A percentile compares a stretch with the other conserved stretches of the same genome.
These are phyloP conservation scores for Aleiodes sp. DNA, from an alignment of 1,140 invertebrate species.

Conservation along the genomic window DNA sequence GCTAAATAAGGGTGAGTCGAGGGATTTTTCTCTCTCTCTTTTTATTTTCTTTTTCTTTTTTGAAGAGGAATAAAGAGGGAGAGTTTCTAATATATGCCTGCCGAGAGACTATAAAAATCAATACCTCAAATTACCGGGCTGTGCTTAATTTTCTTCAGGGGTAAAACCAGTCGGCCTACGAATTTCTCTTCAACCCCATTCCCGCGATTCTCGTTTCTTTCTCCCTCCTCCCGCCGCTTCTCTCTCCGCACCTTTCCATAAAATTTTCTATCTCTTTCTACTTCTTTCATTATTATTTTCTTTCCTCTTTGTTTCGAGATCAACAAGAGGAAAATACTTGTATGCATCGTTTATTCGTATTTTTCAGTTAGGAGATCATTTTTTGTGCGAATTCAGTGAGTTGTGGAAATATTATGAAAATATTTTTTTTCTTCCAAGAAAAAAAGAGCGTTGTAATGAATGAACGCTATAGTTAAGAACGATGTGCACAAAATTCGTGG, in stretches of 20 bases:
- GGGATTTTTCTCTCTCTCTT: constrained; percentile 21
- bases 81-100: constrained; percentile 64
- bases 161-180: constrained; percentile 41
- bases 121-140: constrained; percentile 68
- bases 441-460: too few species aligned
- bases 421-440: too few species aligned
- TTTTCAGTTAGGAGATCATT: background rate
- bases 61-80: constrained; percentile 36
- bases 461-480: too few species aligned
- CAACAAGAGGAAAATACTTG: constrained; percentile 6
- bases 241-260: background rate
- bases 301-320: background rate
- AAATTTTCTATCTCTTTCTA: constrained; percentile 19
- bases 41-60: background rate
- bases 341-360: constrained; percentile 1
- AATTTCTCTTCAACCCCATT: constrained; percentile 16
- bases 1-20: constrained; percentile 45
- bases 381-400: too few species aligned
- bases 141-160: constrained; percentile 66
- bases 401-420: too few species aligned
- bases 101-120: constrained; percentile 67
- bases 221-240: background rate
- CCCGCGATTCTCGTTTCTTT: background rate
- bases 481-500: too few species aligned
- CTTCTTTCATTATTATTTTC: background rate